A percentile compares a stretch with the other conserved stretches of the same genome.
Evolutionary conservation across 2,113 vertebrate species (phyloP).

Genomic region (Coracopsis vasa): DNA sequence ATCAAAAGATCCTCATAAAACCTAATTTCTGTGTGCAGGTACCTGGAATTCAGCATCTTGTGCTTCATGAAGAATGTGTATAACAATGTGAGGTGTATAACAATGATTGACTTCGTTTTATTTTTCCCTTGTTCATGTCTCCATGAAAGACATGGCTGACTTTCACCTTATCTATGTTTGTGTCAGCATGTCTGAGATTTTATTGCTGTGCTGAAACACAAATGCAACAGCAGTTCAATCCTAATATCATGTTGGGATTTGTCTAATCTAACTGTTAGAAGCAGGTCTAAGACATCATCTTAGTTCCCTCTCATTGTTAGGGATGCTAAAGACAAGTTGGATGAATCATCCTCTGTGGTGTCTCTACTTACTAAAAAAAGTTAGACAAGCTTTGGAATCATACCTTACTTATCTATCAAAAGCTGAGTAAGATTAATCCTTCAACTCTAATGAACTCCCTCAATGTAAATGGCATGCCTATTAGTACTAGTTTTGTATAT

Average conservation of each 20-base stretch:
- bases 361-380: neutral
- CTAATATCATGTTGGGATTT: neutral
- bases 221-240: neutral
- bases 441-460: neutral
- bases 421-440: neutral
- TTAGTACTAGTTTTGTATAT: neutral
- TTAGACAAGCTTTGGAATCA: neutral
- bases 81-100: neutral
- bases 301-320: neutral
- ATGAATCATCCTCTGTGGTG: neutral
- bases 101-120: neutral
- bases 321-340: neutral
- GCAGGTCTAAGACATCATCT: neutral
- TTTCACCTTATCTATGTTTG: neutral
- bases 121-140: too few relatives aligned
- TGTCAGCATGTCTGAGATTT: neutral
- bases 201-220: neutral
- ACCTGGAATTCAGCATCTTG: neutral
- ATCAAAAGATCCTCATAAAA: neutral
- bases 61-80: neutral
- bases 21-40: neutral
- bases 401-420: neutral
- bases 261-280: neutral
- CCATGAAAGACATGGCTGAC: neutral
- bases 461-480: neutral